Conservation (phyloP, 2,113 vertebrate species). For the Heloderma charlesbogerti region DNA sequence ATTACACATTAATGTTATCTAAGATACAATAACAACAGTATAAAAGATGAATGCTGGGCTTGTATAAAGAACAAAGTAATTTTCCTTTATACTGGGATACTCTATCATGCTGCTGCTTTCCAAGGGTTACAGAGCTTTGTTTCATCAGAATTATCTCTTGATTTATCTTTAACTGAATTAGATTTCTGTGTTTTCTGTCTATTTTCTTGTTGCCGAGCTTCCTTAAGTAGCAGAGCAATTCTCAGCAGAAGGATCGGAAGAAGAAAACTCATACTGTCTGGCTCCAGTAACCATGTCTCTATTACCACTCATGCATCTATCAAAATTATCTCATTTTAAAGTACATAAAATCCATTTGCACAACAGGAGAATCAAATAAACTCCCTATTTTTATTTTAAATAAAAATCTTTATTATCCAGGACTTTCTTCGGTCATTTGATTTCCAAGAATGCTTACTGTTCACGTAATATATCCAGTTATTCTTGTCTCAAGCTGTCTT, state of each 20-base stretch:
- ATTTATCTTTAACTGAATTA: constrained; percentile 42
- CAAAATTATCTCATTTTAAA: constrained; percentile 47
- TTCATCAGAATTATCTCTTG: constrained; percentile 45
- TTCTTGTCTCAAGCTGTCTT: not conserved
- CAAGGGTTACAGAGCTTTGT: constrained; percentile 3
- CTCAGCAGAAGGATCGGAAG: constrained; percentile 20
- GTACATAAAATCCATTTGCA: constrained; percentile 33
- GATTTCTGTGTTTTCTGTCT: constrained; percentile 29
- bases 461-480: constrained; percentile 1
- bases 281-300: constrained; percentile 39
- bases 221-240: constrained; percentile 29
- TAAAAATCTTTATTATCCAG: constrained; percentile 28
- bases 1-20: constrained; percentile 30
- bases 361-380: constrained; percentile 33
- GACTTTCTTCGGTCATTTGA: constrained; percentile 22
- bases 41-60: constrained; percentile 21
- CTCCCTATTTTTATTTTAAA: constrained; percentile 29
- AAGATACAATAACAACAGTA: not conserved
- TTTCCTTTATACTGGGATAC: constrained; percentile 20
- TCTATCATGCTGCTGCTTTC: constrained; percentile 10
- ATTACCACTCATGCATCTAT: constrained; percentile 36
- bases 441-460: constrained; percentile 12
- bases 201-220: constrained; percentile 27
- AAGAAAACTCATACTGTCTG: constrained; percentile 34
- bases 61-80: constrained; percentile 28